Percentiles rank a stretch among this genome's conserved stretches.
These are phyloP conservation scores for Camelus dromedarius DNA, from an alignment of 2,113 vertebrate species.

Conservation along the genomic window DNA sequence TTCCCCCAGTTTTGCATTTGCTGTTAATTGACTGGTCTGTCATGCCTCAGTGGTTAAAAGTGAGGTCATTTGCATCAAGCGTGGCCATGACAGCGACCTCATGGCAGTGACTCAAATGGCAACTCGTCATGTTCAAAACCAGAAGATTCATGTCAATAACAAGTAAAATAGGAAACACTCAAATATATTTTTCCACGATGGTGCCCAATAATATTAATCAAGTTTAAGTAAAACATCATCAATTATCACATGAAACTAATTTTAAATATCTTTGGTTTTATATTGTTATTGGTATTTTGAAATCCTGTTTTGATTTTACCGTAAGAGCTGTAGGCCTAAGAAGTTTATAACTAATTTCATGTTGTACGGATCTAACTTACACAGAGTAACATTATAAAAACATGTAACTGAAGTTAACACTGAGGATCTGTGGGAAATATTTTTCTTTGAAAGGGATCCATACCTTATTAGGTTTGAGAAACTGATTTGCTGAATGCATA, in stretches of 20 bases:
- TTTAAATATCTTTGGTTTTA: not conserved
- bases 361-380: not conserved
- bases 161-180: not conserved
- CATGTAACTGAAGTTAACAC: not conserved
- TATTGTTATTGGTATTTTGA: slow-evolving; percentile 22
- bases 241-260: not conserved
- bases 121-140: not conserved
- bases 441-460: not conserved
- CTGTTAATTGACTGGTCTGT: not conserved
- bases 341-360: not conserved
- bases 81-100: not conserved
- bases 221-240: not conserved
- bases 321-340: not conserved
- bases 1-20: not conserved
- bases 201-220: no score
- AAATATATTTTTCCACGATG: not conserved
- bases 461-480: not conserved
- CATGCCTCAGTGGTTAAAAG: not conserved
- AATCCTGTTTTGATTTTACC: not conserved
- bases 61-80: not conserved
- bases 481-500: not conserved
- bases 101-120: not conserved
- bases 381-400: not conserved
- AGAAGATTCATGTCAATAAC: not conserved
- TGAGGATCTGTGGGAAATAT: not conserved